These are phyloP conservation scores for Tarsius wallacei DNA, from an alignment of 2,797 vertebrate species.

Conservation along the genomic window DNA sequence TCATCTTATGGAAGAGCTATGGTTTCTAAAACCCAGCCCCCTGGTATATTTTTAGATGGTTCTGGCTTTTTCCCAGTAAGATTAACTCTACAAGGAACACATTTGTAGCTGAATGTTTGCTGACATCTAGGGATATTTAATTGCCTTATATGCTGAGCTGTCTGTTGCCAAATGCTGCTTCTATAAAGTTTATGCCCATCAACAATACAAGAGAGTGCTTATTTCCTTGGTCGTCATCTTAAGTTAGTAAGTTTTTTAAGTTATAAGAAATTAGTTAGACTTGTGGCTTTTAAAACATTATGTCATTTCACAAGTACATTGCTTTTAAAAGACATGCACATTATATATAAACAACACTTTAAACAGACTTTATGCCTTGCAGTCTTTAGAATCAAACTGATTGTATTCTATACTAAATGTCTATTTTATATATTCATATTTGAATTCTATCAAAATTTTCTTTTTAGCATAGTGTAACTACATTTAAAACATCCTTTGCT, in stretches of 20 bases:
- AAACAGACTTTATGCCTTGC: neutral
- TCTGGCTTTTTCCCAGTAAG: neutral
- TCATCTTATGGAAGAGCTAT: neutral
- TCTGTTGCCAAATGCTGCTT: neutral
- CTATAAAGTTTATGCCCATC: conserved; percentile 24
- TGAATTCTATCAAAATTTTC: conserved; percentile 9
- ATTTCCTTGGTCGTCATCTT: conserved; percentile 1
- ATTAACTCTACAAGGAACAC: neutral
- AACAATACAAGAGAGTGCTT: neutral
- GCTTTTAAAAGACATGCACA: neutral
- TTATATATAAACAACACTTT: neutral
- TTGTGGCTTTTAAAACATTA: conserved; percentile 17
- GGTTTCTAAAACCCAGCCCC: neutral
- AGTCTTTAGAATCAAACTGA: neutral
- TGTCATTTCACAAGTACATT: conserved; percentile 27
- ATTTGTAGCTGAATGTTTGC: conserved; percentile 45
- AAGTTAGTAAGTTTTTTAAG: conserved; percentile 12
- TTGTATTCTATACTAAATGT: conserved; percentile 31
- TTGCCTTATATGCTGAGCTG: conserved; percentile 34
- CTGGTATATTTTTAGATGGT: neutral
- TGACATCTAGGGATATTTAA: neutral
- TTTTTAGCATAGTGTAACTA: conserved; percentile 3
- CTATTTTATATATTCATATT: neutral
- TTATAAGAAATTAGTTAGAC: neutral
- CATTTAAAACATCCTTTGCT: conserved; percentile 9